phyloP scores from a whole-genome alignment of 2,113 vertebrate genomes.

The Struthidea cinerea region DNA sequence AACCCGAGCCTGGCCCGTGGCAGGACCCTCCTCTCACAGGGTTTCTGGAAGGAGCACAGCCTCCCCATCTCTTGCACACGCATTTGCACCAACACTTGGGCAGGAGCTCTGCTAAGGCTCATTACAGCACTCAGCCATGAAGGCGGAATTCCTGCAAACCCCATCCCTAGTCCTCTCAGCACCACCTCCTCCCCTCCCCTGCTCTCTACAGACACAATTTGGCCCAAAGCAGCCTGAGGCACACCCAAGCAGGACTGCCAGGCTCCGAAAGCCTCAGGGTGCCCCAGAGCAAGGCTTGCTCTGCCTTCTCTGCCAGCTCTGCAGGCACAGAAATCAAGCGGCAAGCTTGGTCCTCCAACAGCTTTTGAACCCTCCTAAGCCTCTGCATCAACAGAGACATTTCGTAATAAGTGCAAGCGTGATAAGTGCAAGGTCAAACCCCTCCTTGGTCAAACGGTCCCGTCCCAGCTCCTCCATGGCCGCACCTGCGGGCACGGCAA shows the following conservation, averaged over 20 bases:
- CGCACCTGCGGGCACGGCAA: fast-evolving
- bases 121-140: fast-evolving
- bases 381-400: background rate
- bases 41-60: background rate
- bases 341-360: background rate
- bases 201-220: background rate
- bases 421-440: background rate
- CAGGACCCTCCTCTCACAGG: background rate
- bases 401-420: background rate
- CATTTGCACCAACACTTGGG: background rate
- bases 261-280: fast-evolving
- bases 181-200: background rate
- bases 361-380: background rate
- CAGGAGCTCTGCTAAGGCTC: background rate
- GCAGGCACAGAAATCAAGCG: background rate
- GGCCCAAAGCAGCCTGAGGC: background rate
- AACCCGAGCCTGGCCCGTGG: fast-evolving
- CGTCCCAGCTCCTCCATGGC: fast-evolving
- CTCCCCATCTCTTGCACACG: background rate
- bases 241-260: fast-evolving
- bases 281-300: background rate
- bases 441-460: background rate
- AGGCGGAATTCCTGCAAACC: background rate
- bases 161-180: background rate
- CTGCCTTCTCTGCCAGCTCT: background rate